These are phyloP conservation scores for Argyresthia goedartella DNA, from an alignment of 2,888 invertebrate species.

Conservation along the genomic window DNA sequence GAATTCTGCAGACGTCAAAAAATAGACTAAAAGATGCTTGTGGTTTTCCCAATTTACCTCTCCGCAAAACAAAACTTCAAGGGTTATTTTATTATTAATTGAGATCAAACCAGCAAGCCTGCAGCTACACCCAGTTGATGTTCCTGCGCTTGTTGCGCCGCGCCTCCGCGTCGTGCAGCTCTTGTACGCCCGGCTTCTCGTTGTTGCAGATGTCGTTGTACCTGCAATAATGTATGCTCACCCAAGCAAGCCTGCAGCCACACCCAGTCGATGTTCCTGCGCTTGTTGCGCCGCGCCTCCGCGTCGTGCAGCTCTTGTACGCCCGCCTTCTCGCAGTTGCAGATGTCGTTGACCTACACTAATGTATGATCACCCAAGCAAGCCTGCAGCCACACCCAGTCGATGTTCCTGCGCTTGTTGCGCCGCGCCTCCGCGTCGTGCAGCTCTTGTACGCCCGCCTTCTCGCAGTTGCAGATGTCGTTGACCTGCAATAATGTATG, in stretches of 20 bases:
- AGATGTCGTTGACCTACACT: not conserved
- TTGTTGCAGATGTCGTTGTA: slow-evolving; percentile 46
- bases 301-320: slow-evolving; percentile 21
- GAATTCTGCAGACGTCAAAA: too few relatives aligned
- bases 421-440: slow-evolving; percentile 28
- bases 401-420: slow-evolving; percentile 65
- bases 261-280: slow-evolving; percentile 42
- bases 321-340: slow-evolving; percentile 19
- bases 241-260: not conserved
- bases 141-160: slow-evolving; percentile 37
- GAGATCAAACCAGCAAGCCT: slow-evolving; percentile 91
- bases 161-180: slow-evolving; percentile 24
- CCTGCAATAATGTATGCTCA: too few relatives aligned
- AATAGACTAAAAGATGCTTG: too few relatives aligned
- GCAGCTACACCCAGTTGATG: slow-evolving; percentile 94
- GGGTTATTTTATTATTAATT: too few relatives aligned
- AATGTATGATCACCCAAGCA: slow-evolving; percentile 85
- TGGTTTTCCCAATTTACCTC: too few relatives aligned
- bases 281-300: slow-evolving; percentile 31
- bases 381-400: slow-evolving; percentile 96
- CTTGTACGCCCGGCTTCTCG: slow-evolving; percentile 25
- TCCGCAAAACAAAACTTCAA: too few relatives aligned
- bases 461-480: slow-evolving; percentile 41
- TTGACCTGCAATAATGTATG: too few relatives aligned
- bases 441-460: slow-evolving; percentile 19